Base-by-base conservation (phyloP, 1,140 invertebrate genomes). In the Drosophila nigrodunni region DNA sequence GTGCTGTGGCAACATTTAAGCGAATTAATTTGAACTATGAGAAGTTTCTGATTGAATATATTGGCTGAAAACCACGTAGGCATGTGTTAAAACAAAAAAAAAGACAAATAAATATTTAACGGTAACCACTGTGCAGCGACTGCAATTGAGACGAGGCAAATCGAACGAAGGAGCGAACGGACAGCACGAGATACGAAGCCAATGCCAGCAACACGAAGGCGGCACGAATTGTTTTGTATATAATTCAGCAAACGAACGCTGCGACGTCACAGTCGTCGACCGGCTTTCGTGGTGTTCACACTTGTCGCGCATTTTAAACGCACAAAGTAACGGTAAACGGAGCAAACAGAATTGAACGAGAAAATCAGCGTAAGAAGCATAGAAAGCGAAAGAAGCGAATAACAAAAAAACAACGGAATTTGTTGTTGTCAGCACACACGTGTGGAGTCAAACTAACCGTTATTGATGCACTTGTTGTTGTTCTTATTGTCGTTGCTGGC, bases 251-350 rank as follows among this genome's bases (percentile, higher is more conserved):
- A 80, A 39, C 83, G 62, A 57, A 18, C 49, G 71, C 52, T 50
- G 5, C 57, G 66, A 44, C 44, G 58, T 35, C 77, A 88, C 77
- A 87, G 83, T 87, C 85, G 83, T 87, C 70, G 66, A 61, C 83
- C 83, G 83, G 83, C 83, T 80, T 88, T 71, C 79, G 62, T 25
- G 77, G 73, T 68, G 83, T 72, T 70, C 65, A 66, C 54, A 79
- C 60, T 66, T 77, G 46, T 80, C 62, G 60, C 13, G 30, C 11
- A 57, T 44, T 4, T 64, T 41, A 37, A 60, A 11, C 39, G 46
- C 8, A 39, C 10, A 34, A 46, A 47, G 57, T 59, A 75, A 52
- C 72, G 73, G 39, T 10, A 57, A 35, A 30, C 6, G 35, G 10
- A 9, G 4, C 11, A 30, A 15, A 30, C 13, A 35, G 3, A 7